These are phyloP conservation scores for Alethe diademata DNA, from an alignment of 2,113 vertebrate genomes.

Conservation along the genomic window DNA sequence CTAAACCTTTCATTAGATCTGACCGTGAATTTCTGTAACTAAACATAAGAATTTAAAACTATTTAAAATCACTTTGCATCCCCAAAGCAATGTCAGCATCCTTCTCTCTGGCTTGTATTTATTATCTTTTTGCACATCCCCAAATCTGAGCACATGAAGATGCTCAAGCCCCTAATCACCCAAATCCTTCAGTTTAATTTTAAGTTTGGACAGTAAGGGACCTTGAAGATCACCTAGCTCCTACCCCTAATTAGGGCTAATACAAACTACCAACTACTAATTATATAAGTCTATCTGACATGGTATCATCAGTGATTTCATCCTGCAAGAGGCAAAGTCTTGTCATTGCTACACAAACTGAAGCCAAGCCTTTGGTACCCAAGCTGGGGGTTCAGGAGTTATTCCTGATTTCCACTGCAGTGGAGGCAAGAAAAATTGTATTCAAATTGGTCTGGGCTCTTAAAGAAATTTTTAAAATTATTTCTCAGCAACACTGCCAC, in stretches of 20 bases:
- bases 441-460: neutral
- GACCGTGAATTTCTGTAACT: neutral
- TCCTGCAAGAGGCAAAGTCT: neutral
- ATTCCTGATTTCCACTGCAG: neutral
- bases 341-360: rapidly evolving
- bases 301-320: neutral
- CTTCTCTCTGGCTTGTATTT: neutral
- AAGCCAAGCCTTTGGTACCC: neutral
- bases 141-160: rapidly evolving
- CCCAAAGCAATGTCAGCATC: rapidly evolving
- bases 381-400: neutral
- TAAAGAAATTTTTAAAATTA: neutral
- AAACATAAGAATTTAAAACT: neutral
- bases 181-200: neutral
- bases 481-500: neutral
- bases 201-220: neutral
- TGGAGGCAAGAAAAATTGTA: neutral
- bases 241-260: neutral
- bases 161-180: neutral
- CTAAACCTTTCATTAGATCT: neutral
- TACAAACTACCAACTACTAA: neutral
- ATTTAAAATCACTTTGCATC: neutral
- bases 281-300: neutral
- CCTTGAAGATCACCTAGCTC: neutral
- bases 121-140: neutral